Evolutionary conservation across 2,113 vertebrate species (phyloP), one percentile per base, ranked within the genome.

Genomic region (Pleuronectes platessa): DNA sequence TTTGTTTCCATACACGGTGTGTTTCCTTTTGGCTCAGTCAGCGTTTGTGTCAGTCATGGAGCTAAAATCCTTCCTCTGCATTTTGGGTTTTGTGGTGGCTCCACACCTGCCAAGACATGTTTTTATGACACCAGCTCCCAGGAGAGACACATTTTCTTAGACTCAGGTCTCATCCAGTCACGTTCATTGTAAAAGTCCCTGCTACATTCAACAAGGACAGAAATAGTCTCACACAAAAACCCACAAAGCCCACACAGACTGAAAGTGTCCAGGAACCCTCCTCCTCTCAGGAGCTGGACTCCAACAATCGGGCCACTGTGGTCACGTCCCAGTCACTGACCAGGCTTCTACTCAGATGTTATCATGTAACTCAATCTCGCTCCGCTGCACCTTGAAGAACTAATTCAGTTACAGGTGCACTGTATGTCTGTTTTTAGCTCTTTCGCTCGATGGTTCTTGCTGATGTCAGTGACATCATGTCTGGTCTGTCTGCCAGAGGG

Each of bases 391-490:
- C 10, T 31, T 76, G 15, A 65, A 80, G 47, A 81, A 37, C 11
- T 71, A 58, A 86, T 86, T 72, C 23, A 23, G 59, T 86, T 82
- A 80, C 86, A 88, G 82, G 79, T 82, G 69, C 6, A 35, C 62
- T 20, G 31, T 20, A 23, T 23, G 56, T 49, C 6, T 73, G 67
- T 6, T 77, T 23, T n/a, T 23, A 70, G 77, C 55, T 71, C 68
- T 63, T 78, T 67, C 11, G 35, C 51, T 3, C 63, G 68, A 74
- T 78, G 53, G 24, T 67, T 74, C 64, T 74, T 20, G 40, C 61
- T 71, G 62, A 76, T 64, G 64, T 72, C 73, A 40, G 51, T 89
- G 87, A 88, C 85, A 84, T 85, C 88, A 86, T 78, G 88, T 90
- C 79, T 88, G 31, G n/a, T 42, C 62, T 42, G 76, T 71, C 49